These are phyloP conservation scores for Ctenopoma multispine DNA, from an alignment of 2,797 vertebrate species.

Conservation along the genomic window DNA sequence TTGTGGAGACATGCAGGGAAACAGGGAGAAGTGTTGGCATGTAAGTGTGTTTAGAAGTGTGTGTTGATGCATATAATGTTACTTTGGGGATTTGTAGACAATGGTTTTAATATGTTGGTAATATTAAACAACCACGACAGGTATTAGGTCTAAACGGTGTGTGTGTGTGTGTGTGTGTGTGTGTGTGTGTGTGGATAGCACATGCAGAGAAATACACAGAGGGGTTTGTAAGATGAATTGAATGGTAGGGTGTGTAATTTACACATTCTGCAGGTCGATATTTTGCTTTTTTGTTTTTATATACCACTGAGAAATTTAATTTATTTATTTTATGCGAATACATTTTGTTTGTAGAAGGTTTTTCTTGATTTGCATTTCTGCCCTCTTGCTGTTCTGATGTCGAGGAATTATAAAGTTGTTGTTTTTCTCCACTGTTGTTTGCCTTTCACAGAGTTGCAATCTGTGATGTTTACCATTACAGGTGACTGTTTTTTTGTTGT, in stretches of 20 bases:
- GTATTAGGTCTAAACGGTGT: conserved; percentile 8
- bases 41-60: conserved; percentile 1
- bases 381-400: conserved; percentile 14
- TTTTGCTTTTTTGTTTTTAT: conserved; percentile 46
- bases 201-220: conserved; percentile 48
- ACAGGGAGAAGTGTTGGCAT: background rate
- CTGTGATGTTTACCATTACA: conserved; percentile 42
- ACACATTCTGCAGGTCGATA: conserved; percentile 62
- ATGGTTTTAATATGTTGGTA: conserved; percentile 36
- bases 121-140: conserved; percentile 57
- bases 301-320: conserved; percentile 38
- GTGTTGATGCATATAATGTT: background rate
- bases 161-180: conserved; percentile 5
- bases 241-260: conserved; percentile 36
- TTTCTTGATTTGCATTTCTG: conserved; percentile 21
- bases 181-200: too few relatives aligned
- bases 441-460: conserved; percentile 15
- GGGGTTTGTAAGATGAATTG: conserved; percentile 40
- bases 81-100: conserved; percentile 21
- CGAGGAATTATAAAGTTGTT: background rate
- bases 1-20: conserved; percentile 20
- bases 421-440: conserved; percentile 13
- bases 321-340: conserved; percentile 48
- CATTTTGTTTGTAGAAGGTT: conserved; percentile 27
- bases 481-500: conserved; percentile 35